These are phyloP conservation scores for Cylloceria caligata DNA, from an alignment of 2,888 invertebrate species.

Conservation along the genomic window DNA sequence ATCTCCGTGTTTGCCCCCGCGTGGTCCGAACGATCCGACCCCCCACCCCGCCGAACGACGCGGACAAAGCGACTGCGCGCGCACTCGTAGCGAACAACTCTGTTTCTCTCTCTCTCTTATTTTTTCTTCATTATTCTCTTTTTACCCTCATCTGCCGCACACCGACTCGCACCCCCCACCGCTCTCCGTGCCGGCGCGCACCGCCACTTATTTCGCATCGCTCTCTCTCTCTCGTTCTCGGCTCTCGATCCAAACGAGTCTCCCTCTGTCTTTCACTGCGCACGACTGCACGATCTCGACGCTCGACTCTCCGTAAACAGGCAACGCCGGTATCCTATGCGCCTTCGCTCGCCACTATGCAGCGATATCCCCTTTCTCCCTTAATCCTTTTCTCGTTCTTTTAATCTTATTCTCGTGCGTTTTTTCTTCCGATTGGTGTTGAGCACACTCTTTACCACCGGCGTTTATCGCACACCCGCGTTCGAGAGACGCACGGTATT, in stretches of 20 bases:
- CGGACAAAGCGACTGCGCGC: constrained; percentile 84
- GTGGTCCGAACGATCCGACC: constrained; percentile 75
- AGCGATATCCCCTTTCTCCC: constrained; percentile 31
- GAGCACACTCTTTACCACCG: constrained; percentile 17
- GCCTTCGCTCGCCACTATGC: constrained; percentile 29
- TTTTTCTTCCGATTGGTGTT: constrained; percentile 6
- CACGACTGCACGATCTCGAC: too few relatives aligned
- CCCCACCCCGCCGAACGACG: constrained; percentile 70
- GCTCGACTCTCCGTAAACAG: constrained; percentile 33
- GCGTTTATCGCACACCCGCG: constrained; percentile 34
- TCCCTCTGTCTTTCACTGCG: constrained; percentile 11
- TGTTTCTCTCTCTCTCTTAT: constrained; percentile 20
- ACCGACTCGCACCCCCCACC: constrained; percentile 30
- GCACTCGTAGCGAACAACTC: constrained; percentile 73
- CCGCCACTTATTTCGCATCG: constrained; percentile 22
- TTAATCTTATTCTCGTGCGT: background rate
- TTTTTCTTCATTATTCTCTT: constrained; percentile 39
- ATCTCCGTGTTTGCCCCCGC: constrained; percentile 75
- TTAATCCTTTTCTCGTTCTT: background rate
- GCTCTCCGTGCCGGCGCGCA: constrained; percentile 24
- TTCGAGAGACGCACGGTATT: constrained; percentile 20
- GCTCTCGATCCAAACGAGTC: too few relatives aligned
- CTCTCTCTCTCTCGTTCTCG: constrained; percentile 4
- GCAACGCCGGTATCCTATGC: constrained; percentile 37
- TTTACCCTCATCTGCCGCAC: constrained; percentile 39